Conservation (phyloP, 1,140 invertebrate genomes). For the Bicyclus anynana region DNA sequence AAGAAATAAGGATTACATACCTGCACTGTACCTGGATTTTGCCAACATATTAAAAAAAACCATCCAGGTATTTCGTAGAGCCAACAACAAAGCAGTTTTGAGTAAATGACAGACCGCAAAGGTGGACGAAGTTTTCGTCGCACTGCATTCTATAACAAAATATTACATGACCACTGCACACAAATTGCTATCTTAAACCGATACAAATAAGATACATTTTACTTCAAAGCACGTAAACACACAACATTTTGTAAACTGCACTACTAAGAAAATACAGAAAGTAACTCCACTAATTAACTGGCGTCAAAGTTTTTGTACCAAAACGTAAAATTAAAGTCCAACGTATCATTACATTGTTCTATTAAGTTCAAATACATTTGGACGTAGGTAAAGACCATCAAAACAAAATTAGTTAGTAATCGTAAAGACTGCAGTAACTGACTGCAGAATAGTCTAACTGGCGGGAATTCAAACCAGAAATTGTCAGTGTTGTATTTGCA, state of each 20-base stretch:
- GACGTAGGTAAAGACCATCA: no score
- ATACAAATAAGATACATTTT: neutral
- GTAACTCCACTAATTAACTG: neutral
- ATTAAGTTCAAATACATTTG: neutral
- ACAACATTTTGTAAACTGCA: neutral
- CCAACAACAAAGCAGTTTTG: neutral
- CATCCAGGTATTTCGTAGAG: no score
- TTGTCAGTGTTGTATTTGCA: no score
- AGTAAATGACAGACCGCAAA: neutral
- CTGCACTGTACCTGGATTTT: no score
- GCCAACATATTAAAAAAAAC: no score
- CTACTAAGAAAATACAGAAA: neutral
- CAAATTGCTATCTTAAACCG: neutral
- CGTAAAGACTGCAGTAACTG: no score
- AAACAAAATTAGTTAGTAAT: no score
- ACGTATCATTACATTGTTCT: neutral
- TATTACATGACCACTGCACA: neutral
- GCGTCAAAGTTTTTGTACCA: neutral
- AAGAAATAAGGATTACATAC: no score
- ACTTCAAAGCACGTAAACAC: neutral
- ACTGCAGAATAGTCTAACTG: no score
- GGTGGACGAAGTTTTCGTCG: neutral
- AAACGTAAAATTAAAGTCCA: neutral
- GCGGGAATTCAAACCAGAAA: no score
- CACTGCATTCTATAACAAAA: neutral